phyloP scores from a whole-genome alignment of 2,113 vertebrate species.

The Spermophilus dauricus region DNA sequence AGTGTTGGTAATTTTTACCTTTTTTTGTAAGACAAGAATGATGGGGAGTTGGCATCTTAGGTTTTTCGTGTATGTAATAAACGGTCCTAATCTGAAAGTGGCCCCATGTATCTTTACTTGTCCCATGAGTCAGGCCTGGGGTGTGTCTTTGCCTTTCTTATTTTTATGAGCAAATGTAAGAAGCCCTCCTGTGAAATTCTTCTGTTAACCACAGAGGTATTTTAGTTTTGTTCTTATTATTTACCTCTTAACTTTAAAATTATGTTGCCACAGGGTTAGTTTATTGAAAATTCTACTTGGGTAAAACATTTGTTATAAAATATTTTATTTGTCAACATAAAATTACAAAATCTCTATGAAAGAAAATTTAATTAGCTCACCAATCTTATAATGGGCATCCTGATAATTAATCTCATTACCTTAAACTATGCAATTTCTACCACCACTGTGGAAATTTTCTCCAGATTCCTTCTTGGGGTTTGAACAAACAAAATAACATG shows the following conservation, averaged over 20 bases:
- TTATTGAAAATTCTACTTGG: neutral
- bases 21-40: neutral
- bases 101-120: neutral
- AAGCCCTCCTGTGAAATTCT: neutral
- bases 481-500: conserved; percentile 44
- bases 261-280: neutral
- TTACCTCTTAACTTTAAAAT: neutral
- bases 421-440: neutral
- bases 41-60: neutral
- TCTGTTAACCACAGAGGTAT: neutral
- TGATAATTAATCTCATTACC: neutral
- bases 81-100: neutral
- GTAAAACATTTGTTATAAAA: neutral
- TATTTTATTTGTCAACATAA: neutral
- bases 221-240: neutral
- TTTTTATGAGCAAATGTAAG: neutral
- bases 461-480: neutral
- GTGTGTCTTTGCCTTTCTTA: neutral
- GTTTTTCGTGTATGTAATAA: neutral
- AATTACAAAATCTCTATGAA: neutral
- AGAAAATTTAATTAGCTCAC: neutral
- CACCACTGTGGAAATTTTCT: neutral
- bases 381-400: too few species aligned
- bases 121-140: neutral
- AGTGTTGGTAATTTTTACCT: neutral